phyloP scores from a whole-genome alignment of 2,797 vertebrate species.

The Sebastes minor region DNA sequence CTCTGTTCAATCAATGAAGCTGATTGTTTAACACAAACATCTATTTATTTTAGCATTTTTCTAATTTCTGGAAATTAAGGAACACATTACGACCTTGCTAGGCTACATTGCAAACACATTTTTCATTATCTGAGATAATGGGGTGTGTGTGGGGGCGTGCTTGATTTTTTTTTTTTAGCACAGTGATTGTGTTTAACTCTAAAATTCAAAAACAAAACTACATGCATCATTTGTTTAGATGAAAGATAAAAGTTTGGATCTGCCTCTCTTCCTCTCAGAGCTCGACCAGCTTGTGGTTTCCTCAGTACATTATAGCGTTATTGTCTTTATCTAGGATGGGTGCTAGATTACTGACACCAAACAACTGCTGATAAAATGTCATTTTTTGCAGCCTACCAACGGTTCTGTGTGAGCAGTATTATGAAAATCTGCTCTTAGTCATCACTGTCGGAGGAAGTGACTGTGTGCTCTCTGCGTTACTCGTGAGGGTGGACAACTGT shows the following conservation, averaged over 20 bases:
- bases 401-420: neutral
- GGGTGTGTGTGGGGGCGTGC: neutral
- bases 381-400: conserved; percentile 21
- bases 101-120: neutral
- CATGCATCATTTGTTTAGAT: neutral
- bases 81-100: neutral
- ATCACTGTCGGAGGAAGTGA: conserved; percentile 53
- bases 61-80: neutral
- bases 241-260: neutral
- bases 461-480: neutral
- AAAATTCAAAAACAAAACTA: neutral
- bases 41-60: neutral
- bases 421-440: conserved; percentile 53
- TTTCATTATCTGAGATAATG: neutral
- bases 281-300: neutral
- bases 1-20: neutral
- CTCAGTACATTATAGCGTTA: neutral
- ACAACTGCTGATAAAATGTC: conserved; percentile 27
- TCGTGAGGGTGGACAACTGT: conserved; percentile 19
- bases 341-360: neutral
- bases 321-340: neutral
- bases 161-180: neutral
- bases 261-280: neutral
- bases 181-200: neutral
- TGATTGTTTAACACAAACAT: neutral